Conservation (phyloP, 2,113 vertebrate genomes). For the Petroica traversi region DNA sequence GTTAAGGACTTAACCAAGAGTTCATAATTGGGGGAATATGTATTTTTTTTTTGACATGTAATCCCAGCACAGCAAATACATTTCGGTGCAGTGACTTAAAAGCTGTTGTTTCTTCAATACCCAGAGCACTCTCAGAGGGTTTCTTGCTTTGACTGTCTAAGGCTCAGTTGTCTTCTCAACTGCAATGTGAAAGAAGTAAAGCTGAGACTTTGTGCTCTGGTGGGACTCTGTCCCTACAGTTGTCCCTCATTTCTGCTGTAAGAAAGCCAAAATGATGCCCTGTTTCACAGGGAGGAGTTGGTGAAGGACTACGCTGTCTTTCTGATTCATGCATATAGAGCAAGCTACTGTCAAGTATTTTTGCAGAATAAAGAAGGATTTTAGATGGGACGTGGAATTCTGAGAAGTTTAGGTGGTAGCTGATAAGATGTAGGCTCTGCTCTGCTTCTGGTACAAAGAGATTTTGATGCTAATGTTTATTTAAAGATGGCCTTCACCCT, state of each 20-base stretch:
- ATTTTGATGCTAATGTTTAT: conserved; percentile 4
- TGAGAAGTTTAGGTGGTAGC: not conserved
- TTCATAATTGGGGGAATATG: not conserved
- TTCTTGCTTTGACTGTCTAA: not conserved
- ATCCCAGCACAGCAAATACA: not conserved
- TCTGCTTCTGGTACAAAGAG: not conserved
- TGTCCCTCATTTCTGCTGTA: not conserved
- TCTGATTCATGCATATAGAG: not conserved
- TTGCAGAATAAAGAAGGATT: not conserved
- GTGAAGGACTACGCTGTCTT: not conserved
- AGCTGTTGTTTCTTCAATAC: not conserved
- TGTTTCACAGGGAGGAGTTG: not conserved
- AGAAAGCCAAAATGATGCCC: not conserved
- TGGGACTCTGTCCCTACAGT: not conserved
- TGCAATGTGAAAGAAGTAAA: not conserved
- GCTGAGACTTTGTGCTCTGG: not conserved
- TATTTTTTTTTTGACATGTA: not conserved
- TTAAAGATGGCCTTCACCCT: conserved; percentile 10
- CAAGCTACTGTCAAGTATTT: not conserved
- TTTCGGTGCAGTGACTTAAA: not conserved
- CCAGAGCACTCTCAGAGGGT: not conserved
- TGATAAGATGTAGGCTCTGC: conserved; percentile 14
- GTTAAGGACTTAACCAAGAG: not conserved
- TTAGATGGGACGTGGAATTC: not conserved
- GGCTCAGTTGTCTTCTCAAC: not conserved